Base-by-base conservation (phyloP, 1,140 invertebrate species). In the Scaptomyza graminum region DNA sequence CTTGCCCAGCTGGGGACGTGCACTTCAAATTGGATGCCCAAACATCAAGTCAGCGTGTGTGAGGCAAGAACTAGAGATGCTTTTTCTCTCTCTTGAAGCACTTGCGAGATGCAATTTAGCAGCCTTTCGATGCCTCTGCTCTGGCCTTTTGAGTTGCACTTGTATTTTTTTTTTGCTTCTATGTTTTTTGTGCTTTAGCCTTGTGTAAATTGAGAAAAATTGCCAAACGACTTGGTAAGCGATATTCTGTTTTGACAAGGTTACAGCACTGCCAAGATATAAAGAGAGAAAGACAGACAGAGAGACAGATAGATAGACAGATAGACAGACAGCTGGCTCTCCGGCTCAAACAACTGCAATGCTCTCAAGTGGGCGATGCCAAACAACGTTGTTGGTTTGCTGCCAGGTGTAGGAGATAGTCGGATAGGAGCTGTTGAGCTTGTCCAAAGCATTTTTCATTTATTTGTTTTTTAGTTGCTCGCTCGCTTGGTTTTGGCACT, bases 171-270 rank as follows among this genome's bases (percentile, higher is more conserved):
- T 11, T 9, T 37, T 37, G 1, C 12, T 37, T 37, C 9, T 37
- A 2, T 37, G 6, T 37, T 37, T 37, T 39, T 39, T 39, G 34
- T 12, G 9, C 11, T 39, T 39, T 39, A 12, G 12, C n/a, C 12
- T 79, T 79, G 83, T 83, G 83, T 88, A 88, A 87, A 87, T 87
- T 87, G 83, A 82, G 83, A 87, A 83, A 88, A 87, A 87, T 88
- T 83, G 79, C 83, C 83, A 87, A 87, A 87, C 79, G 83, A 87
- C 79, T 88, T 83, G 83, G 83, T 87, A 87, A 87, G 83, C 83
- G 83, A 87, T 88, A 87, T 88, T 64, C 84, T 88, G 55, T 78
- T 78, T 78, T 78, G 72, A 78, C 75, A 75, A 71, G 65, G 47
- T 62, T 59, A 74, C 68, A 22, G 8, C 62, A 52, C 63, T n/a